These are phyloP conservation scores for Heterotilapia buettikoferi DNA, from an alignment of 2,113 vertebrate species.

Conservation along the genomic window DNA sequence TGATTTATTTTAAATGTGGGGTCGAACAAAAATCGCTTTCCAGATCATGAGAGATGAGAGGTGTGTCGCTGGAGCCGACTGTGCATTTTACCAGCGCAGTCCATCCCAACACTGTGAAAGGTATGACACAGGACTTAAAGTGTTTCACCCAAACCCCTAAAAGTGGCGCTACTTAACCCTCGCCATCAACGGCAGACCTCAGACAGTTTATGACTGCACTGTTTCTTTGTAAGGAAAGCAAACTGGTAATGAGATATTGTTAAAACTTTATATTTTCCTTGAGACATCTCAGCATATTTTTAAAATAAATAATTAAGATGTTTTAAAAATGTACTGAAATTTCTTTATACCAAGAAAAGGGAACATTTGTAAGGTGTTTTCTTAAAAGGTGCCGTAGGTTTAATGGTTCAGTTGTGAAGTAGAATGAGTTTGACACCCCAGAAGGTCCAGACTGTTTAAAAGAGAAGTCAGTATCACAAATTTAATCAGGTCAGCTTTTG, in stretches of 20 bases:
- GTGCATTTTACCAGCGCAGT: neutral
- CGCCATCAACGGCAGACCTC: neutral
- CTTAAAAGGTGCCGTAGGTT: neutral
- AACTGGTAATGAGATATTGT: neutral
- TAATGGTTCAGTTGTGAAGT: neutral
- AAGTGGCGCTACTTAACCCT: neutral
- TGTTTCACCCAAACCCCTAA: neutral
- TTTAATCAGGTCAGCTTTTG: neutral
- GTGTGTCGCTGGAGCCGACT: neutral
- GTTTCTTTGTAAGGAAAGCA: neutral
- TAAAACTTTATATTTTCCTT: neutral
- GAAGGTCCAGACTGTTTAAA: neutral
- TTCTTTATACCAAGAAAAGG: neutral
- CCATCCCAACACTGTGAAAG: neutral
- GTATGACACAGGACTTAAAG: neutral
- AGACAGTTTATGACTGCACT: neutral
- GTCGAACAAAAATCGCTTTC: neutral
- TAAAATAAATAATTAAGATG: neutral
- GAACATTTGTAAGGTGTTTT: neutral
- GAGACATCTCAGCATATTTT: neutral
- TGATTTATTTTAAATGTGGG: neutral
- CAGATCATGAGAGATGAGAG: neutral
- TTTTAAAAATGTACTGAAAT: neutral
- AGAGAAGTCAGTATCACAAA: neutral
- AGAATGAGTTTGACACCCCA: neutral